Conservation (phyloP, 2,888 invertebrate genomes). For the Sacculina carcini region DNA sequence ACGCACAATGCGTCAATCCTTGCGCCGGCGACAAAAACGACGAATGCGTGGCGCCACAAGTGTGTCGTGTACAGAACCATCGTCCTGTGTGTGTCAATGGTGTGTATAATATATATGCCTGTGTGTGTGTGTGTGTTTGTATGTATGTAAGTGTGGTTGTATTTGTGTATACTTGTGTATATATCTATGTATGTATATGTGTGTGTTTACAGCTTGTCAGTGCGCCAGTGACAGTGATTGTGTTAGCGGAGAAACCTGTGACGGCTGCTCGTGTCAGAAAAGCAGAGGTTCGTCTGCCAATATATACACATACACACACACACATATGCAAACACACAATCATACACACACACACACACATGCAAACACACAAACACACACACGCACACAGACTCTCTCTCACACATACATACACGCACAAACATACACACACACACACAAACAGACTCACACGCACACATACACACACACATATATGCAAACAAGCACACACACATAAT, state of each 20-base stretch:
- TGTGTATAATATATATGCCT: slow-evolving; percentile 19
- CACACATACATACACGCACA: neutral
- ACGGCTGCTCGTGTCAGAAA: slow-evolving; percentile 34
- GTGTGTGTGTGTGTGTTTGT: neutral
- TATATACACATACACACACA: too few relatives aligned
- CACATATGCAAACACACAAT: too few relatives aligned
- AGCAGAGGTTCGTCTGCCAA: neutral
- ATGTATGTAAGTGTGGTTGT: neutral
- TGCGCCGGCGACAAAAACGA: slow-evolving; percentile 39
- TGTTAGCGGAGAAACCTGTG: slow-evolving; percentile 57
- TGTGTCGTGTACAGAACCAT: slow-evolving; percentile 56
- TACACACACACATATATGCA: too few relatives aligned
- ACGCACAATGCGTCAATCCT: slow-evolving; percentile 51
- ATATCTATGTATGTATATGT: neutral
- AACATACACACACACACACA: too few relatives aligned
- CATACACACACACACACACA: too few relatives aligned
- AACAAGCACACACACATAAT: too few relatives aligned
- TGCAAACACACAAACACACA: too few relatives aligned
- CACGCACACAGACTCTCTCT: neutral
- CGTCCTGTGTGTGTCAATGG: slow-evolving; percentile 59
- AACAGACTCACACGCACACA: too few relatives aligned
- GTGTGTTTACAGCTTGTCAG: slow-evolving; percentile 7
- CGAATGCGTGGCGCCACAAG: slow-evolving; percentile 44
- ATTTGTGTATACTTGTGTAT: slow-evolving; percentile 4
- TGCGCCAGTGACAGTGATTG: slow-evolving; percentile 73